Evolutionary conservation across 2,888 invertebrate genomes (phyloP).

Genomic region (Coecobrya sp.): DNA sequence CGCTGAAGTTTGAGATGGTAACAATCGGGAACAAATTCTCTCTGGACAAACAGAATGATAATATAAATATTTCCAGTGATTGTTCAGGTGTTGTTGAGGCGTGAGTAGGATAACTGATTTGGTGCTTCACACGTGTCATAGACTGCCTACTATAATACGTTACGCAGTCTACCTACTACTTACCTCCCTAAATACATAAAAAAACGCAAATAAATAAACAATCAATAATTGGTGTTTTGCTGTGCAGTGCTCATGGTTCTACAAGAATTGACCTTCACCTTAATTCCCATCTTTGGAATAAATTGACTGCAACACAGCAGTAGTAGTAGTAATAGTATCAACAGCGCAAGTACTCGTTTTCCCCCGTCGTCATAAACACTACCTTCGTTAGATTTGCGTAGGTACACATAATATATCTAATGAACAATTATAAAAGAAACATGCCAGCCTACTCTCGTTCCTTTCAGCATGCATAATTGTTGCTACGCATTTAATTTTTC

Average conservation of each 20-base stretch:
- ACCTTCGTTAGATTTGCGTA: slow-evolving; percentile 5
- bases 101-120: slow-evolving; percentile 1
- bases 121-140: slow-evolving; percentile 24
- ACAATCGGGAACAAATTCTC: background rate
- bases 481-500: background rate
- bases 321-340: background rate
- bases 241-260: slow-evolving; percentile 44
- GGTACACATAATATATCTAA: background rate
- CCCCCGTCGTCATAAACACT: background rate
- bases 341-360: background rate
- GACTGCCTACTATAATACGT: background rate
- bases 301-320: slow-evolving; percentile 55
- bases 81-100: background rate
- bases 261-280: slow-evolving; percentile 85
- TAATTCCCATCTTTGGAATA: slow-evolving; percentile 86
- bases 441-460: background rate
- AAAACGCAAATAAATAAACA: slow-evolving; percentile 26
- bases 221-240: slow-evolving; percentile 43
- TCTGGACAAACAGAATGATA: background rate
- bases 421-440: background rate
- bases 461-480: background rate
- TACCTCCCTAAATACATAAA: slow-evolving; percentile 23
- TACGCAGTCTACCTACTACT: background rate
- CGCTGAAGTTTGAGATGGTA: background rate
- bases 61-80: background rate